phyloP scores from a whole-genome alignment of 2,888 invertebrate genomes.

The Lithophane ornitopus region DNA sequence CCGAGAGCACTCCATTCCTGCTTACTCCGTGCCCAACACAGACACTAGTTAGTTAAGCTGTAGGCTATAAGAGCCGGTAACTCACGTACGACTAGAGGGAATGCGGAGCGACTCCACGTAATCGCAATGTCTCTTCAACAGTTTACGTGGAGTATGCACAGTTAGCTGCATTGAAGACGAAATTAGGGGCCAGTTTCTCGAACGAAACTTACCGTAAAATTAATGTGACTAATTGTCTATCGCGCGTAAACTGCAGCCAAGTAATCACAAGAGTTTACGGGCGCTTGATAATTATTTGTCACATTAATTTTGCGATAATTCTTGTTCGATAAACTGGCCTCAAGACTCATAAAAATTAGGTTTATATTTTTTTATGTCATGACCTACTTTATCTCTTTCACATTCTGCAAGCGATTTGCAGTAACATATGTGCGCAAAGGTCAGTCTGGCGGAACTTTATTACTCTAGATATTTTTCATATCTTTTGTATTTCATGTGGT shows the following conservation, averaged over 20 bases:
- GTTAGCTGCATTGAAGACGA: neutral
- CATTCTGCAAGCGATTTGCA: constrained; percentile 2
- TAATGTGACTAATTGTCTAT: too few relatives aligned
- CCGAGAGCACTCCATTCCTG: constrained; percentile 31
- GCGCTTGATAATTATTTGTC: too few relatives aligned
- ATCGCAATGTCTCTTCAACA: constrained; percentile 52
- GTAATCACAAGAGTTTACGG: too few relatives aligned
- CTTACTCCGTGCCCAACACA: constrained; percentile 20
- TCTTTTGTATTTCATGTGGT: neutral
- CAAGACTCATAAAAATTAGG: neutral
- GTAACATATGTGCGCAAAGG: constrained; percentile 2
- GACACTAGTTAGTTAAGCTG: constrained; percentile 57
- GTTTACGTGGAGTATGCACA: neutral
- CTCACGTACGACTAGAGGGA: constrained; percentile 50
- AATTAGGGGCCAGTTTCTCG: neutral
- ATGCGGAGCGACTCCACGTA: constrained; percentile 43
- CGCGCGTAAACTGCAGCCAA: too few relatives aligned
- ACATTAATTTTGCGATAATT: too few relatives aligned
- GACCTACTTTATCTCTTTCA: neutral
- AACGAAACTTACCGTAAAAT: too few relatives aligned
- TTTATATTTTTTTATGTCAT: neutral
- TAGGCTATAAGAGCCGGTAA: constrained; percentile 51
- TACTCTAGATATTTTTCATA: neutral
- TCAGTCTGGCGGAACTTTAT: neutral
- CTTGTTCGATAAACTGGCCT: too few relatives aligned